These are phyloP conservation scores for Drosophila ambigua DNA, from an alignment of 1,140 invertebrate species.

Conservation along the genomic window DNA sequence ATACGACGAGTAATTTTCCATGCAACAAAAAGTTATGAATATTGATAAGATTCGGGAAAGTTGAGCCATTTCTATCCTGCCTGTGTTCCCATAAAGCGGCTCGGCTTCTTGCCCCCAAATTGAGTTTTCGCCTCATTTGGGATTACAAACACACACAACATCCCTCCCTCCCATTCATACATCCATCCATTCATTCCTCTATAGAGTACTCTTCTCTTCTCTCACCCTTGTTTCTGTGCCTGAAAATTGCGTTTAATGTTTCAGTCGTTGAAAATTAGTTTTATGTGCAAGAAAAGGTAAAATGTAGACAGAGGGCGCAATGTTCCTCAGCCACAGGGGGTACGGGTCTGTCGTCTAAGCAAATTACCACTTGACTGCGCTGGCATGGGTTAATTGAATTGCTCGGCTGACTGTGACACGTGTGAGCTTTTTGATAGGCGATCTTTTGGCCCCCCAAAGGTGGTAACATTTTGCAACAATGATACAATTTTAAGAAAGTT, in stretches of 20 bases:
- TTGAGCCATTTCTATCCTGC: conserved; percentile 31
- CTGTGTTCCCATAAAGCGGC: conserved; percentile 39
- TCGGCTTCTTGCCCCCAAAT: conserved; percentile 28
- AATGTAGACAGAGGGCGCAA: conserved; percentile 16
- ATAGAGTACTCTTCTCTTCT: conserved; percentile 13
- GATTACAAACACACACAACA: conserved; percentile 25
- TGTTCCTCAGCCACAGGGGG: conserved; percentile 1
- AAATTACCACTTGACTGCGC: conserved; percentile 42
- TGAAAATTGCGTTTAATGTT: conserved; percentile 58
- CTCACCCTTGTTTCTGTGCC: conserved; percentile 12
- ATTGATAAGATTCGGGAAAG: conserved; percentile 53
- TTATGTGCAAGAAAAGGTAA: conserved; percentile 43
- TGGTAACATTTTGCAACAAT: conserved; percentile 12
- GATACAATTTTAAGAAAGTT: background rate
- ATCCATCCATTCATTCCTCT: too few relatives aligned
- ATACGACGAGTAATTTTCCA: conserved; percentile 1
- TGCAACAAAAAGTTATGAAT: conserved; percentile 53
- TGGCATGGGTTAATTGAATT: conserved; percentile 53
- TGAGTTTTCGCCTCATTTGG: conserved; percentile 59
- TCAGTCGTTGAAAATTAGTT: conserved; percentile 60
- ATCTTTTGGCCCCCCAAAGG: conserved; percentile 19
- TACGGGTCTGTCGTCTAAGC: conserved; percentile 27
- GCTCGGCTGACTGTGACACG: conserved; percentile 29
- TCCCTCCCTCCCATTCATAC: background rate
- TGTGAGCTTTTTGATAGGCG: conserved; percentile 23